Evolutionary conservation across 2,113 vertebrate genomes (phyloP).

Genomic region (Nestor notabilis): DNA sequence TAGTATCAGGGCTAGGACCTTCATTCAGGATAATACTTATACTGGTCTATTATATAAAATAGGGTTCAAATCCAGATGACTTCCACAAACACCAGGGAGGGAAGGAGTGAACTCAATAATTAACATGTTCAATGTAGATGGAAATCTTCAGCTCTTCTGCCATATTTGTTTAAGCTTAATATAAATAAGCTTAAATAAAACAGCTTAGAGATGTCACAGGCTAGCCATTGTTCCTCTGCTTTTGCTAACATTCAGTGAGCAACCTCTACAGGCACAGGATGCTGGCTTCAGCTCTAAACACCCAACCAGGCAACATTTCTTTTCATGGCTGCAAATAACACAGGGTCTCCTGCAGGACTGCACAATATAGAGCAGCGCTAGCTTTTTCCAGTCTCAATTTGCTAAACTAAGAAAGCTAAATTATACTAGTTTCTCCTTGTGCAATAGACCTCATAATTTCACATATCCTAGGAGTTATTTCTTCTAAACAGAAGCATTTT

Average conservation of each 20-base stretch:
- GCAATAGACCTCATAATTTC: neutral
- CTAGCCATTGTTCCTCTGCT: neutral
- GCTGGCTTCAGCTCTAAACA: neutral
- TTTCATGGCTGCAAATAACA: neutral
- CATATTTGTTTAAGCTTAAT: neutral
- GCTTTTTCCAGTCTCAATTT: neutral
- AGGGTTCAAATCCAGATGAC: neutral
- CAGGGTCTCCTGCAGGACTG: neutral
- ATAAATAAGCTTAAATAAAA: no score
- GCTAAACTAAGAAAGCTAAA: neutral
- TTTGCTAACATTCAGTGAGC: neutral
- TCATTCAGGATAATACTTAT: neutral
- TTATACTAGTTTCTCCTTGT: neutral
- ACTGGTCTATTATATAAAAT: neutral
- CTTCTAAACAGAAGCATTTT: neutral
- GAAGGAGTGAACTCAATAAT: neutral
- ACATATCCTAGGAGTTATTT: neutral
- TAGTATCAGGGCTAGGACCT: neutral
- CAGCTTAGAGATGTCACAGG: neutral
- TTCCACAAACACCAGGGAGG: neutral
- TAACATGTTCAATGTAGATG: neutral
- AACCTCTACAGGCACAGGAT: neutral
- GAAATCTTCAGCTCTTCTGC: neutral
- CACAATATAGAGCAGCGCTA: neutral
- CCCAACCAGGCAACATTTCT: neutral